These are phyloP conservation scores for Silvanus unidentatus DNA, from an alignment of 2,888 invertebrate species.

Conservation along the genomic window DNA sequence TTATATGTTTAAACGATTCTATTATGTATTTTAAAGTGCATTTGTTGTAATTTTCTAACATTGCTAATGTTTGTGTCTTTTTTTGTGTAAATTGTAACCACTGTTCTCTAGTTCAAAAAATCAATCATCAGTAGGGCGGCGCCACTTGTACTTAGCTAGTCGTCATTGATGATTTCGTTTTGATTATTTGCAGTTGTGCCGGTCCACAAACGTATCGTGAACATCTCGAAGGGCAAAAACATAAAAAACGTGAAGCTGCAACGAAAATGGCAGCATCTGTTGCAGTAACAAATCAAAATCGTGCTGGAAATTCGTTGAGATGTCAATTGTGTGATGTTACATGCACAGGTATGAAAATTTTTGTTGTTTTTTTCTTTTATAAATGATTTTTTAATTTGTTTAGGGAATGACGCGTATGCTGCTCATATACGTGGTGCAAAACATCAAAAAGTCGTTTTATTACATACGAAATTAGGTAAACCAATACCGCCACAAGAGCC, in stretches of 20 bases:
- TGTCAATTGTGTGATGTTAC: constrained; percentile 98
- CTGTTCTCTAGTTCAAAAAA: no score
- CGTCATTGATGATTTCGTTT: no score
- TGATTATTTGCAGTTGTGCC: constrained; percentile 40
- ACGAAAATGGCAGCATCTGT: constrained; percentile 65
- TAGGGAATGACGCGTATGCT: constrained; percentile 93
- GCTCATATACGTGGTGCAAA: constrained; percentile 97
- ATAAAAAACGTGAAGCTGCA: constrained; percentile 95
- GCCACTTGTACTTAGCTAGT: no score
- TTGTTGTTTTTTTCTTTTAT: constrained; percentile 1
- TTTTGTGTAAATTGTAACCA: no score
- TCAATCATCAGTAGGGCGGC: no score
- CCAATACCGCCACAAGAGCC: constrained; percentile 95
- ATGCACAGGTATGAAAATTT: constrained; percentile 68
- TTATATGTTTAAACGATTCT: no score
- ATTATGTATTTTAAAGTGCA: no score
- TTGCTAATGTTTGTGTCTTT: no score
- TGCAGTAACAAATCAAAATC: constrained; percentile 56
- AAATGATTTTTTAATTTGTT: no score
- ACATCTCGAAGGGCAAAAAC: constrained; percentile 97
- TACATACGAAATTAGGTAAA: constrained; percentile 95
- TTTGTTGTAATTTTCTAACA: no score
- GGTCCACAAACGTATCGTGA: constrained; percentile 76
- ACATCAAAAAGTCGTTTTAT: constrained; percentile 94
- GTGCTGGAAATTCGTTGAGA: constrained; percentile 67